Evolutionary conservation across 2,113 vertebrate species (phyloP).

Genomic region (Leptobrachium leishanense): DNA sequence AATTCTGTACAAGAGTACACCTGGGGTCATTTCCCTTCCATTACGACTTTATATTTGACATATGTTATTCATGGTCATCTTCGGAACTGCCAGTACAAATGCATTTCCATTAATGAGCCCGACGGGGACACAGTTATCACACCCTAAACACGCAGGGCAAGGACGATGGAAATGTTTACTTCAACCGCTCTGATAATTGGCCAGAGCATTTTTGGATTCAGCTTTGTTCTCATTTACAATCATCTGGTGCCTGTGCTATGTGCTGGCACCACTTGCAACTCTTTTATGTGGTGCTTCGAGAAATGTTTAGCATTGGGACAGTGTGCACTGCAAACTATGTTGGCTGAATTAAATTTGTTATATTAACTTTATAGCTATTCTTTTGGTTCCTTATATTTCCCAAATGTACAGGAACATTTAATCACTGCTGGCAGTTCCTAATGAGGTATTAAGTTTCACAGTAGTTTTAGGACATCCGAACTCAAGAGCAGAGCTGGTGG

Average conservation of each 20-base stretch:
- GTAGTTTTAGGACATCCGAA: not conserved
- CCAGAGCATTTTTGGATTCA: slow-evolving; percentile 22
- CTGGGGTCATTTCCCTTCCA: slow-evolving; percentile 7
- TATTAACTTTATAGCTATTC: slow-evolving; percentile 27
- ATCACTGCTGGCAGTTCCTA: slow-evolving; percentile 21
- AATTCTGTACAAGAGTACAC: slow-evolving; percentile 31
- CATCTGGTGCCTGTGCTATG: slow-evolving; percentile 41
- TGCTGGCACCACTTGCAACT: slow-evolving; percentile 33
- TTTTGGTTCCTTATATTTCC: slow-evolving; percentile 40
- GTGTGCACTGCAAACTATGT: slow-evolving; percentile 20
- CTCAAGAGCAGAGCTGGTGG: not conserved
- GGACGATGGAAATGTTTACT: slow-evolving; percentile 34
- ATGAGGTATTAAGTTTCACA: slow-evolving; percentile 30
- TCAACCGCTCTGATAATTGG: slow-evolving; percentile 41
- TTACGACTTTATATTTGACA: slow-evolving; percentile 1
- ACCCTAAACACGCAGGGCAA: slow-evolving; percentile 25
- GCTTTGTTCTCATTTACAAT: slow-evolving; percentile 40
- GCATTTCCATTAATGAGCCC: slow-evolving; percentile 32
- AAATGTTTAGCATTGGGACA: slow-evolving; percentile 43
- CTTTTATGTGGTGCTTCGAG: slow-evolving; percentile 46
- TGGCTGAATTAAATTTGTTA: slow-evolving; percentile 37
- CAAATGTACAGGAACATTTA: slow-evolving; percentile 23
- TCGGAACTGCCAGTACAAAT: slow-evolving; percentile 8
- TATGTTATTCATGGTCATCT: slow-evolving; percentile 38
- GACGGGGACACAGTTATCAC: slow-evolving; percentile 21